A percentile compares a stretch with the other conserved stretches of the same genome.
Evolutionary conservation across 2,113 vertebrate genomes (phyloP).

Genomic region (Barbus barbus): DNA sequence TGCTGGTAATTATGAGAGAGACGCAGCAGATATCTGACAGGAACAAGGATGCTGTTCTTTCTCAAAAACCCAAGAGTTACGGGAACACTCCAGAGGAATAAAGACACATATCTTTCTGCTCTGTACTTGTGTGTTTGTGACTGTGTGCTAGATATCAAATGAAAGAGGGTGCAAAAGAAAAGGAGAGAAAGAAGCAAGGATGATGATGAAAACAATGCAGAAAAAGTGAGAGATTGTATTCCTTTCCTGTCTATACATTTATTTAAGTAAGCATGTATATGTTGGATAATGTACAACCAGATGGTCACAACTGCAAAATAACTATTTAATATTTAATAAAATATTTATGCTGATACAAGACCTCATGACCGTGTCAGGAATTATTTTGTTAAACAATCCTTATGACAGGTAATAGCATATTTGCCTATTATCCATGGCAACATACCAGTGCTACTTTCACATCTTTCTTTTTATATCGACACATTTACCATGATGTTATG

Average conservation of each 20-base stretch:
- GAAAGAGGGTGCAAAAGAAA: background rate
- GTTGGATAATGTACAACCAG: background rate
- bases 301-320: background rate
- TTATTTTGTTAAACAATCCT: background rate
- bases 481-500: too few species aligned
- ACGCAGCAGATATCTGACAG: conserved; percentile 11
- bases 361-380: background rate
- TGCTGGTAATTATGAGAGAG: conserved; percentile 21
- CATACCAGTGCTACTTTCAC: background rate
- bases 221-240: background rate
- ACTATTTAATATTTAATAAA: too few species aligned
- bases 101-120: conserved; percentile 2
- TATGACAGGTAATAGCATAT: too few species aligned
- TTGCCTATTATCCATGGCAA: background rate
- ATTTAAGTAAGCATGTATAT: background rate
- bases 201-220: background rate
- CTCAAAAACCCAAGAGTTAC: conserved; percentile 15
- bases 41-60: conserved; percentile 1
- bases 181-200: background rate
- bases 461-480: background rate
- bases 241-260: background rate
- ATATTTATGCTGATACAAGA: background rate
- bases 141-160: conserved; percentile 7
- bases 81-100: background rate
- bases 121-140: background rate